Evolutionary conservation across 2,888 invertebrate species (phyloP).

Genomic region (Acrobeloides nanus): DNA sequence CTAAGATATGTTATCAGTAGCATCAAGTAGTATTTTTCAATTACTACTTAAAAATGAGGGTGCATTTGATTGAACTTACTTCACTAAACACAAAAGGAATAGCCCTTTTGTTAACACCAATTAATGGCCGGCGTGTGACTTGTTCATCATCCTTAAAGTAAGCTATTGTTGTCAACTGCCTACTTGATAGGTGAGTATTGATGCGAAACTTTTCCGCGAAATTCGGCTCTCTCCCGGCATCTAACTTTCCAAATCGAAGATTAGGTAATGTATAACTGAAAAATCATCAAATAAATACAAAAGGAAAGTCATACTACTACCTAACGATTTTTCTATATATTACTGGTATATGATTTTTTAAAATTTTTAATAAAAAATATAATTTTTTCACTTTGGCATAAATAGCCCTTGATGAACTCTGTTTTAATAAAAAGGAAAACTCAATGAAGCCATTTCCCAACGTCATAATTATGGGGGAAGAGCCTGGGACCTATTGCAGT

Average conservation of each 20-base stretch:
- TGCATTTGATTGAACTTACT: slow-evolving; percentile 58
- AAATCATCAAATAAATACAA: slow-evolving; percentile 3
- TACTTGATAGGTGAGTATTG: slow-evolving; percentile 79
- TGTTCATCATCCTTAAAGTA: slow-evolving; percentile 79
- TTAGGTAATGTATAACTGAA: slow-evolving; percentile 69
- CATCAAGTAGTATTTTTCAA: too few relatives aligned
- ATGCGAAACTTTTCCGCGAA: slow-evolving; percentile 67
- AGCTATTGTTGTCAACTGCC: slow-evolving; percentile 83
- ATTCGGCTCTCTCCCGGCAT: slow-evolving; percentile 82
- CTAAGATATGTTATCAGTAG: too few relatives aligned
- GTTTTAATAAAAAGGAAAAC: too few relatives aligned
- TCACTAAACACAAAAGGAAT: slow-evolving; percentile 66
- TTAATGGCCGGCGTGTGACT: slow-evolving; percentile 68
- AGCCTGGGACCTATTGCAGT: too few relatives aligned
- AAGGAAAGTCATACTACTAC: slow-evolving; percentile 18
- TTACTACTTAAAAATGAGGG: too few relatives aligned
- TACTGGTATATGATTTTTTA: too few relatives aligned
- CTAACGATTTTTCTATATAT: too few relatives aligned
- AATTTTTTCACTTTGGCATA: too few relatives aligned
- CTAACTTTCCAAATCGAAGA: slow-evolving; percentile 89
- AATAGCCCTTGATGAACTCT: too few relatives aligned
- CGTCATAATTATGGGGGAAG: too few relatives aligned
- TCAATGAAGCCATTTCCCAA: too few relatives aligned
- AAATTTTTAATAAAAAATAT: too few relatives aligned
- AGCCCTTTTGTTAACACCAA: slow-evolving; percentile 74